Base-by-base conservation (phyloP, 2,888 invertebrate species). In the Pristionchus arcanus region DNA sequence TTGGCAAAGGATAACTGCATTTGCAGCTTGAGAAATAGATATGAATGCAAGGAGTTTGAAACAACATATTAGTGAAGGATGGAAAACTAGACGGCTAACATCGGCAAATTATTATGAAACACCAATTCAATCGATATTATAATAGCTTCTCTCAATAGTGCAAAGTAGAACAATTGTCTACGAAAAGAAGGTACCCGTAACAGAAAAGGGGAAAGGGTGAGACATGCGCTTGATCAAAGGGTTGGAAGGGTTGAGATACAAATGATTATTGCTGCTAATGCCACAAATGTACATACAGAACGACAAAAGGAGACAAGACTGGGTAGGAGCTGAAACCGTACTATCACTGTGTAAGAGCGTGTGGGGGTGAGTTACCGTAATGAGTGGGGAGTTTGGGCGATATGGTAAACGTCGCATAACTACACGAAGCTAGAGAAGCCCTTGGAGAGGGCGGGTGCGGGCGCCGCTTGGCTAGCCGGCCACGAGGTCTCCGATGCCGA, bases 371-470 rank as follows among this genome's bases (percentile, higher is more conserved):
- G 37, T 1, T 81, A 81, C 81, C 81, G 81, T 81, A 81, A 81
- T 81, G 81, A 53, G 25, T 21, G 21, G 16, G 71, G 31, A 34
- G 74, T 66, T 2, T 11, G 74, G 37, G 74, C 81, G 81, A 81
- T 85, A 85, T 85, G 84, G 25, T 59, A 34, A 59, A 34, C 34
- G 19, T 85, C 84, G 84, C 21, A 81, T 15, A 28, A 55, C 49
- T 85, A 92, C 16, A 92, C 92, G 90, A 92, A 92, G 37, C 92
- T 92, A 34, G 92, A 92, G 89, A 92, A 92, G 28, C 92, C 92
- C 84, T 91, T 92, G 28, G 91, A 84, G 28, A 91, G 91, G 16
- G 89, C 90, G 37, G 92, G 91, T 11, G 91, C 90, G 9, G 85
- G 87, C 28, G 91, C 90, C 13, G 90, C 87, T 3, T 66, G 81